Conservation (phyloP, 2,113 vertebrate species). For the Rhizomys pruinosus region DNA sequence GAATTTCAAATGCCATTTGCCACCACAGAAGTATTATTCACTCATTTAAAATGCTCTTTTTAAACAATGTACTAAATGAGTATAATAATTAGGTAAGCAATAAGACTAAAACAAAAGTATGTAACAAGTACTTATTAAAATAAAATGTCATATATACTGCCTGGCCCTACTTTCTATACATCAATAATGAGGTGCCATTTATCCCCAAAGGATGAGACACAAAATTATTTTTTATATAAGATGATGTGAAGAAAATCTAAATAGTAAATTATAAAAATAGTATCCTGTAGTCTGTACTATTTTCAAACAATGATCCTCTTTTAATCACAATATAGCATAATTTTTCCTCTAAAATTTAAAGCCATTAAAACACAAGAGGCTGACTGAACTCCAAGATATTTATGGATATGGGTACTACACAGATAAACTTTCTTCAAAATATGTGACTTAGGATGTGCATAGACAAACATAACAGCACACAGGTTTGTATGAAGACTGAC, state of each 20-base stretch:
- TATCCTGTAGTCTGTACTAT: slow-evolving; percentile 48
- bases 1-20: slow-evolving; percentile 86
- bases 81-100: slow-evolving; percentile 79
- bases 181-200: slow-evolving; percentile 60
- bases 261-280: slow-evolving; percentile 65
- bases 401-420: slow-evolving; percentile 9
- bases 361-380: not conserved
- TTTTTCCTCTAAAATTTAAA: slow-evolving; percentile 26
- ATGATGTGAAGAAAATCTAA: slow-evolving; percentile 66
- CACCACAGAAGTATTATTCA: slow-evolving; percentile 81
- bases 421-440: slow-evolving; percentile 74
- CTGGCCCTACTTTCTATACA: slow-evolving; percentile 77
- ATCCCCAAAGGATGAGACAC: slow-evolving; percentile 68
- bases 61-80: slow-evolving; percentile 79
- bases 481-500: slow-evolving; percentile 40
- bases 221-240: slow-evolving; percentile 68
- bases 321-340: slow-evolving; percentile 15
- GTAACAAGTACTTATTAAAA: slow-evolving; percentile 80
- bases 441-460: slow-evolving; percentile 3
- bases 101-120: slow-evolving; percentile 75
- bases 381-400: slow-evolving; percentile 40
- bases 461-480: slow-evolving; percentile 49
- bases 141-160: slow-evolving; percentile 75
- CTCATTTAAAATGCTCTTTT: slow-evolving; percentile 76
- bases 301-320: slow-evolving; percentile 64